A percentile compares a stretch with the other conserved stretches of the same genome.
Evolutionary conservation across 2,113 vertebrate species (phyloP).

Genomic region (Panthera tigris): DNA sequence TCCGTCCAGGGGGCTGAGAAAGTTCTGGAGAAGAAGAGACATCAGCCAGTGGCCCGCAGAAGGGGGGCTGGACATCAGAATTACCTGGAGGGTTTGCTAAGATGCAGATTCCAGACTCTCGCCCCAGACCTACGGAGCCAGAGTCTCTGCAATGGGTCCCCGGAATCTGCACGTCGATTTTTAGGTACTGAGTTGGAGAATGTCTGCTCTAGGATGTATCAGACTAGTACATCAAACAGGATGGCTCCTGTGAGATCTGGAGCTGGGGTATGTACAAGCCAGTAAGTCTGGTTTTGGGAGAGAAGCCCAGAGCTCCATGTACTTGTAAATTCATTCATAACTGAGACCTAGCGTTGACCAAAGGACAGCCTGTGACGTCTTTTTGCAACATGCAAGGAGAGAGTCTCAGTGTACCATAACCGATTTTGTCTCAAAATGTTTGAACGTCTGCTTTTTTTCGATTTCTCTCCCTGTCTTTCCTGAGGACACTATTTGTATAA

Average conservation of each 20-base stretch:
- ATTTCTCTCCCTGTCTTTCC: neutral
- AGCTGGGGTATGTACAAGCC: neutral
- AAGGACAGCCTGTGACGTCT: neutral
- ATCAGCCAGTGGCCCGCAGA: neutral
- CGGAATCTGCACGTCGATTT: neutral
- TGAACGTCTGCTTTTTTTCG: neutral
- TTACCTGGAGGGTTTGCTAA: neutral
- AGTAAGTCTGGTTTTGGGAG: neutral
- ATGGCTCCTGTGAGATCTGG: neutral
- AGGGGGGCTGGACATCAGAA: neutral
- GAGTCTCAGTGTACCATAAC: neutral
- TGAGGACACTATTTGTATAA: neutral
- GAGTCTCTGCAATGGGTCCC: neutral
- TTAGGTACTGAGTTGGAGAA: neutral
- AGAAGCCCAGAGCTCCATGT: neutral
- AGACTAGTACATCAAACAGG: neutral
- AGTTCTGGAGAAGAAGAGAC: neutral
- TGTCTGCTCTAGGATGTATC: neutral
- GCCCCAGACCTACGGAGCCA: neutral
- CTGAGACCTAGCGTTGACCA: neutral
- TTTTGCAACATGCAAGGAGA: neutral
- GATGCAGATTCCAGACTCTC: neutral
- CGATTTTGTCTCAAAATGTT: neutral
- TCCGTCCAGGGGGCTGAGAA: neutral
- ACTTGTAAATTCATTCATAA: neutral